Conservation (phyloP, 1,140 invertebrate genomes). For the Phymastichus coffea region DNA sequence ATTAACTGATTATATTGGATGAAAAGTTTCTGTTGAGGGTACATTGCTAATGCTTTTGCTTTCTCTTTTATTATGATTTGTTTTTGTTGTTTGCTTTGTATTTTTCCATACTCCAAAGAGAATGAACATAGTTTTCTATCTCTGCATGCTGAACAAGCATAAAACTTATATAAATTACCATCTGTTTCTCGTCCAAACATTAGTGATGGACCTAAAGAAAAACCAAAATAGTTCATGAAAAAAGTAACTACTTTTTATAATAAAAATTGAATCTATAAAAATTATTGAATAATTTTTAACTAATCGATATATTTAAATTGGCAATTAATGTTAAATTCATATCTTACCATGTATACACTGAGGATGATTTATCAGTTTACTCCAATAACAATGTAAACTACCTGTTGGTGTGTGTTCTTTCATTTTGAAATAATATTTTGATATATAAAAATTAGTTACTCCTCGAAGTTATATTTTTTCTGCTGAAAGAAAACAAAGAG, state of each 20-base stretch:
- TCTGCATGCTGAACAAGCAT: slow-evolving; percentile 77
- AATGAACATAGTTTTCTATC: slow-evolving; percentile 73
- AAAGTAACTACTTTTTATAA: slow-evolving; percentile 5
- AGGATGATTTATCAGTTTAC: slow-evolving; percentile 42
- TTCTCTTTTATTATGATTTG: slow-evolving; percentile 55
- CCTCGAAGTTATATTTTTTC: no score
- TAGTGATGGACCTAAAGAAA: slow-evolving; percentile 64
- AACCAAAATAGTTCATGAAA: slow-evolving; percentile 1
- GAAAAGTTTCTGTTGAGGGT: slow-evolving; percentile 59
- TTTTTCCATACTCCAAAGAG: slow-evolving; percentile 61
- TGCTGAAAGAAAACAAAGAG: neutral
- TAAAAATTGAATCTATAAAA: slow-evolving; percentile 8
- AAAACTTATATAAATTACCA: slow-evolving; percentile 62
- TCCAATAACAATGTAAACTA: slow-evolving; percentile 44
- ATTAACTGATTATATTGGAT: slow-evolving; percentile 53
- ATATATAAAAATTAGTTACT: no score
- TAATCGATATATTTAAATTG: neutral
- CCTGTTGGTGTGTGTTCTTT: slow-evolving; percentile 8
- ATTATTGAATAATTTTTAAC: slow-evolving; percentile 4
- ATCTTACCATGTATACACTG: slow-evolving; percentile 55
- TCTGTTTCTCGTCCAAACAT: slow-evolving; percentile 62
- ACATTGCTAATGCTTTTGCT: slow-evolving; percentile 52
- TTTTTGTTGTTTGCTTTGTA: slow-evolving; percentile 53
- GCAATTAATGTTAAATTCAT: slow-evolving; percentile 9
- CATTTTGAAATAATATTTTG: slow-evolving; percentile 6